Conservation (phyloP, 2,113 vertebrate genomes). For the Turnix velox region DNA sequence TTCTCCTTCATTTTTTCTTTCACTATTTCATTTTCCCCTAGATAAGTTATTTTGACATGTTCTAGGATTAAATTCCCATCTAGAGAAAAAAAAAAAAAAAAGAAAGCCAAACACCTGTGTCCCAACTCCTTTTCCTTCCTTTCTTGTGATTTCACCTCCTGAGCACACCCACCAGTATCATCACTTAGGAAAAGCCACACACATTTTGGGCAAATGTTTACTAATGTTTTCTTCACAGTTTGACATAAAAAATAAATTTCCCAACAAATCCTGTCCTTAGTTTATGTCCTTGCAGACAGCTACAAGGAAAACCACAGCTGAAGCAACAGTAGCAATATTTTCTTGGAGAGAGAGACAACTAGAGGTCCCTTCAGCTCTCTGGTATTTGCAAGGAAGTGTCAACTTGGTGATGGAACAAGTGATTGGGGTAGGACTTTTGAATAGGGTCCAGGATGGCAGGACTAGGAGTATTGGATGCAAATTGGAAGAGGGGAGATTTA, state of each 20-base stretch:
- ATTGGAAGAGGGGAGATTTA: too few relatives aligned
- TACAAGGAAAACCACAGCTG: not conserved
- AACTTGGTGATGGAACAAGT: too few relatives aligned
- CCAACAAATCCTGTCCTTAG: not conserved
- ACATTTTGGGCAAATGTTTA: not conserved
- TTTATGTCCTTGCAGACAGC: not conserved
- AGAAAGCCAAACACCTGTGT: not conserved
- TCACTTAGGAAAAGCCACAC: not conserved
- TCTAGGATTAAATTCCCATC: not conserved
- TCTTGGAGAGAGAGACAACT: accelerated
- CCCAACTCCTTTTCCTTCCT: not conserved
- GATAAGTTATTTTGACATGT: not conserved
- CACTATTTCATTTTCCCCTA: not conserved
- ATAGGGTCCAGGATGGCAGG: too few relatives aligned
- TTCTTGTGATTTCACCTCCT: not conserved
- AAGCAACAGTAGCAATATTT: not conserved
- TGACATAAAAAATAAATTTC: not conserved
- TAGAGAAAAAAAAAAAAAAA: not conserved
- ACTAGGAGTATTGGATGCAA: too few relatives aligned
- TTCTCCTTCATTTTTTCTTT: not conserved
- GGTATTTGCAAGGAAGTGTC: not conserved
- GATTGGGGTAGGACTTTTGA: too few relatives aligned
- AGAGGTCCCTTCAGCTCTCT: not conserved
- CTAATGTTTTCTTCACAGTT: not conserved
- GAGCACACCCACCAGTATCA: not conserved